Percentiles rank a stretch among this genome's conserved stretches.
phyloP scores from a whole-genome alignment of 2,797 vertebrate species.

The Coracias cyanogaster region DNA sequence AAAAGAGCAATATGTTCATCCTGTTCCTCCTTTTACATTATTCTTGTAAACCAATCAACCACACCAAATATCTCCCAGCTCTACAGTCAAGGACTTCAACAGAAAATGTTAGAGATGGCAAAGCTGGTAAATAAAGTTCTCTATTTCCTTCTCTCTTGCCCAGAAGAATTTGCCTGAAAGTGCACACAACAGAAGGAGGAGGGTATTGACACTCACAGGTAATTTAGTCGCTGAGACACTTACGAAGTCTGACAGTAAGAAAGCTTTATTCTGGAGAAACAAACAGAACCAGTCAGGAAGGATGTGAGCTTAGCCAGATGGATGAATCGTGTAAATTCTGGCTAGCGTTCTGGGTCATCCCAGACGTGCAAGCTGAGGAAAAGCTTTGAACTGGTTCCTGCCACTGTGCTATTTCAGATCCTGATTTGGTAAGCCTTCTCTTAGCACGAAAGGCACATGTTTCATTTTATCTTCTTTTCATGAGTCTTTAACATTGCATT shows the following conservation, averaged over 20 bases:
- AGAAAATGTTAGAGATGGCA: neutral
- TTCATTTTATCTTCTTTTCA: neutral
- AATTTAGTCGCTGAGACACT: neutral
- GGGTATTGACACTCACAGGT: neutral
- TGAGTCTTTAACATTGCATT: neutral
- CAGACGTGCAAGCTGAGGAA: neutral
- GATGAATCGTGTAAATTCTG: neutral
- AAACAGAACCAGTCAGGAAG: neutral
- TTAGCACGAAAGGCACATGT: neutral
- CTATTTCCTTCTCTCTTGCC: neutral
- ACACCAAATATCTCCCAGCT: neutral
- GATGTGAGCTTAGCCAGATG: neutral
- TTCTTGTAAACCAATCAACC: neutral
- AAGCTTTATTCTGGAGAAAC: neutral
- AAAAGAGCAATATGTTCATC: neutral
- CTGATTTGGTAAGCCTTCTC: neutral
- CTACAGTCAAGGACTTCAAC: neutral
- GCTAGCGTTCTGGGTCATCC: neutral
- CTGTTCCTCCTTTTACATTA: neutral
- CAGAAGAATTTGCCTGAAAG: neutral
- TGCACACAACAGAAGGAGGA: neutral
- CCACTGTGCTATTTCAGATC: neutral
- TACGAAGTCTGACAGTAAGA: neutral
- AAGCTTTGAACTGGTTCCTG: neutral
- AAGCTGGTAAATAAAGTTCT: neutral